Percentiles rank a stretch among this genome's conserved stretches.
These are phyloP conservation scores for Vespertilio murinus DNA, from an alignment of 2,797 vertebrate species.

Conservation along the genomic window DNA sequence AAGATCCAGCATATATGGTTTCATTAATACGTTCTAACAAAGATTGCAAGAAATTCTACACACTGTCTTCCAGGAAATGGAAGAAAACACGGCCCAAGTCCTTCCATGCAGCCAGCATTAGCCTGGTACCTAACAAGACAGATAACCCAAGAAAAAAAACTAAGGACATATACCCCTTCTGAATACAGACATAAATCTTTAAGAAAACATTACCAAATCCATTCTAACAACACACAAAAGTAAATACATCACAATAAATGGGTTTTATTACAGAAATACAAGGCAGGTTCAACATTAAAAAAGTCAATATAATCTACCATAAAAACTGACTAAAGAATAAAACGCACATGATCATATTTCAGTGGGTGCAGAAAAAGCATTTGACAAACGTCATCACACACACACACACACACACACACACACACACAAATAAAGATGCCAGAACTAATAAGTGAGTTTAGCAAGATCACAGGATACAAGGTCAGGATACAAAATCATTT, in stretches of 20 bases:
- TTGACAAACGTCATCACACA: not conserved
- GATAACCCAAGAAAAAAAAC: not conserved
- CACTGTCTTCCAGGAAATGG: not conserved
- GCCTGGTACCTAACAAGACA: not conserved
- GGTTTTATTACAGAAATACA: constrained; percentile 10
- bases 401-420: too few relatives aligned
- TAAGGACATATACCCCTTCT: not conserved
- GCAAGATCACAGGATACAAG: not conserved
- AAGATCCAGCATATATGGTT: not conserved
- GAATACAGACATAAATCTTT: not conserved
- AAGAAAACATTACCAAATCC: not conserved
- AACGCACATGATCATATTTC: not conserved
- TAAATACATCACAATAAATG: not conserved
- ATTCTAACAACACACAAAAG: not conserved
- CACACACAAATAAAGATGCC: not conserved
- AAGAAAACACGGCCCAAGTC: not conserved
- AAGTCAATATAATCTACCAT: not conserved
- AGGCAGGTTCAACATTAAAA: not conserved
- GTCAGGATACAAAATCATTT: not conserved
- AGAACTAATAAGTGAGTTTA: constrained; percentile 17
- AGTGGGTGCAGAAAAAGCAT: not conserved
- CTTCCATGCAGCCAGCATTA: not conserved
- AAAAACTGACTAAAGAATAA: constrained; percentile 27
- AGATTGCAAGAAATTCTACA: not conserved
- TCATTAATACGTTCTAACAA: not conserved